These are phyloP conservation scores for Craterocephalus amniculus DNA, from an alignment of 2,797 vertebrate genomes.

Conservation along the genomic window DNA sequence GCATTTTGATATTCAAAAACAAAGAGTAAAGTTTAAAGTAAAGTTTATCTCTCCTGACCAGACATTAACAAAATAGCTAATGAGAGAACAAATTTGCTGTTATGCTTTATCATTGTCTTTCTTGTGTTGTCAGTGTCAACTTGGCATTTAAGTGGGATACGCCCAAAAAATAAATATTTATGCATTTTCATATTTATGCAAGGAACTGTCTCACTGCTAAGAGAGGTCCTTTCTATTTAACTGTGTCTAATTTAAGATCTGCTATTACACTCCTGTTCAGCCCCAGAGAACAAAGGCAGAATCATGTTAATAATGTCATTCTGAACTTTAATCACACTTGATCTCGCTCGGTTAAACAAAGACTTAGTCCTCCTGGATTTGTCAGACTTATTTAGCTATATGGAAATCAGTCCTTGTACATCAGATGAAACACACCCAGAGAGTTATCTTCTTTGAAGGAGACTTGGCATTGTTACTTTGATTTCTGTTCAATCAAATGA, in stretches of 20 bases:
- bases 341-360: slow-evolving; percentile 49
- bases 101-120: slow-evolving; percentile 3
- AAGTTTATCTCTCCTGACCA: slow-evolving; percentile 43
- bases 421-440: background rate
- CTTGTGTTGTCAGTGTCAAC: background rate
- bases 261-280: slow-evolving; percentile 30
- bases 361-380: slow-evolving; percentile 57
- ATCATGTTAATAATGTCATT: slow-evolving; percentile 43
- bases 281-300: slow-evolving; percentile 35
- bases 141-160: background rate
- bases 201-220: slow-evolving; percentile 3
- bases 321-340: slow-evolving; percentile 66
- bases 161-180: background rate
- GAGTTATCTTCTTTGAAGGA: background rate
- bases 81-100: slow-evolving; percentile 3
- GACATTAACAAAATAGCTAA: slow-evolving; percentile 22
- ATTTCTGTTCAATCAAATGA: background rate
- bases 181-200: slow-evolving; percentile 12
- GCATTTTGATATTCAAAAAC: background rate
- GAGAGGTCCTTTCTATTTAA: background rate
- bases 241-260: slow-evolving; percentile 23
- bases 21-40: background rate
- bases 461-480: background rate
- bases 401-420: slow-evolving; percentile 8
- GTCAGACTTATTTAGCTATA: slow-evolving; percentile 39